Percentiles rank a stretch among this genome's conserved stretches.
Evolutionary conservation across 2,888 invertebrate species (phyloP).

Genomic region (Volucella zonaria): DNA sequence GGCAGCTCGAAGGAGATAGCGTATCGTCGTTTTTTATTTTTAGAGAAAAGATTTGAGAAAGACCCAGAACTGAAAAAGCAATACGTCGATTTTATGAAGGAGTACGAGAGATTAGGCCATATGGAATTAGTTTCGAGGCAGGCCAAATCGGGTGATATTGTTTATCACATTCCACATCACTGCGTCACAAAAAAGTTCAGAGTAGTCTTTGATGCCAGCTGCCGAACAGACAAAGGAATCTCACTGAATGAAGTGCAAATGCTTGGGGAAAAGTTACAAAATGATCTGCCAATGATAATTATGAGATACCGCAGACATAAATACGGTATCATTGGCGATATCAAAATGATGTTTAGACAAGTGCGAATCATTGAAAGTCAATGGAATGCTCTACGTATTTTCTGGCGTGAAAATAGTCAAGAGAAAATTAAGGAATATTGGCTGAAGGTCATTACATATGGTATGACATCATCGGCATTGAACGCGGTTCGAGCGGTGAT

Average conservation of each 20-base stretch:
- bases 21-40: neutral
- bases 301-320: too few species aligned
- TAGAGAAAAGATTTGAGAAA: neutral
- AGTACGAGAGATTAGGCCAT: constrained; percentile 14
- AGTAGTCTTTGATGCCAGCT: too few species aligned
- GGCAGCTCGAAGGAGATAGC: constrained; percentile 17
- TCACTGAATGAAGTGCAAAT: too few species aligned
- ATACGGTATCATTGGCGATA: too few species aligned
- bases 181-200: constrained; percentile 42
- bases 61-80: neutral
- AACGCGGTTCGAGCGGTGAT: constrained; percentile 25
- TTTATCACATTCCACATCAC: constrained; percentile 8
- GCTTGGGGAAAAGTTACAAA: constrained; percentile 26
- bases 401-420: too few species aligned
- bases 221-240: too few species aligned
- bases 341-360: too few species aligned
- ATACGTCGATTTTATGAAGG: constrained; percentile 18
- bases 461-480: constrained; percentile 42
- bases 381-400: too few species aligned
- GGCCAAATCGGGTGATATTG: neutral
- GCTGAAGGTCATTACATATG: constrained; percentile 35
- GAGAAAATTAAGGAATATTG: constrained; percentile 11
- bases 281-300: too few species aligned
- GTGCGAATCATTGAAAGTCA: too few species aligned
- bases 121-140: neutral